Base-by-base conservation (phyloP, 2,797 vertebrate genomes). In the Meda fulgida region DNA sequence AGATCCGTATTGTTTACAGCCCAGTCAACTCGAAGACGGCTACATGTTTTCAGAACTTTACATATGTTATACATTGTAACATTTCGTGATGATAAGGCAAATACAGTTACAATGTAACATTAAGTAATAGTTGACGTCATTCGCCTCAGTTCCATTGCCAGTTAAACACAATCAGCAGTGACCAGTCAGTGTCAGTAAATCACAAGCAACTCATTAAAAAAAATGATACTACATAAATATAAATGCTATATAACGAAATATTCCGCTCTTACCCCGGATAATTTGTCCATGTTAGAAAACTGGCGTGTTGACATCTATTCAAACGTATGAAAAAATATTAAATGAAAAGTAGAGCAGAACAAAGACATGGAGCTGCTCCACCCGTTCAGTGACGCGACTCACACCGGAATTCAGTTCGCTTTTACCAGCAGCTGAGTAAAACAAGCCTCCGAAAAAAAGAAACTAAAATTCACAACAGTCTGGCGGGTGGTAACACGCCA, bases 381-480 rank as follows among this genome's bases (percentile, higher is more conserved):
- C 82, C 88, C 87, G 90, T 85, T 86, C 91, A 48, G 82, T 87
- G 81, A 78, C 82, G 78, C 78, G 81, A 87, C 78, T 85, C 88
- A 63, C 80, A 82, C 86, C 84, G 87, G 91, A 91, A 92, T 89
- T 91, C 91, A 92, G 92, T 86, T 89, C 81, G 89, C 85, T 70
- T 93, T 93, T 89, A 89, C 90, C 92, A 90, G 93, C 96, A 95
- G 95, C 95, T 95, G 95, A 93, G 95, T 91, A 93, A 94, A 94
- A 94, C 94, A 94, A 94, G 93, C 87, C 78, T 73, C 91, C 85
- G 46, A 36, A 75, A 83, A 89, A 92, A 94, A 95, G 85, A 95
- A 95, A 95, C 96, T 94, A 95, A 96, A 96, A 95, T 93, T 95
- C 92, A 92, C 92, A 93, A 94, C 92, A 91, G 88, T 93, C 89